Conservation (phyloP, 2,797 vertebrate species). For the Psittacula derbiana region DNA sequence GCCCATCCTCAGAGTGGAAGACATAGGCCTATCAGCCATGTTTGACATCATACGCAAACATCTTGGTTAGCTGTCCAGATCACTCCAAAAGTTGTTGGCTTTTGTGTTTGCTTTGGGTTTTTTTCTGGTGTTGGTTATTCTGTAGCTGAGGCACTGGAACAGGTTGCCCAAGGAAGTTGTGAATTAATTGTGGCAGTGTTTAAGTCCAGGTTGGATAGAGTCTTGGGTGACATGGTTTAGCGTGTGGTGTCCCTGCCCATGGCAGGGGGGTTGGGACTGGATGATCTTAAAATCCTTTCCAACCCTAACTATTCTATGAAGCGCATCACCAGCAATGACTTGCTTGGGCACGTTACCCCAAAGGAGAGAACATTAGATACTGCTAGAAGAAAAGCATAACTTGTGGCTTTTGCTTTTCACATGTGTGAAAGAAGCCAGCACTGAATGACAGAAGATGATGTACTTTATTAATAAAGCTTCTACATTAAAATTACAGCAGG, state of each 20-base stretch:
- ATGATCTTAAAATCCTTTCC: not conserved
- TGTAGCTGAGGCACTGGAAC: not conserved
- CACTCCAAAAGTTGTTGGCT: accelerated
- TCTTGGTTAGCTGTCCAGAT: not conserved
- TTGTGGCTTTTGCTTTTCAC: not conserved
- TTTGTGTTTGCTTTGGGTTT: not conserved
- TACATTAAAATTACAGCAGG: conserved; percentile 52
- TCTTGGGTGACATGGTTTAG: not conserved
- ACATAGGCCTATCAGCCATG: not conserved
- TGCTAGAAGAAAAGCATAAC: not conserved
- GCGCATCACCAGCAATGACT: not conserved
- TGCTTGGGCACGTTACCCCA: not conserved
- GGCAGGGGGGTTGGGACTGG: not conserved
- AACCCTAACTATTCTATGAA: not conserved
- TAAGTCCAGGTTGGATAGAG: not conserved
- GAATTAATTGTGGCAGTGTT: not conserved
- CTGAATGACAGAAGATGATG: not conserved
- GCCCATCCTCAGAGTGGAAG: not conserved
- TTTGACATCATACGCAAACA: not conserved
- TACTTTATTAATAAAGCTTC: conserved; percentile 36
- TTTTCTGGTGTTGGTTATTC: not conserved
- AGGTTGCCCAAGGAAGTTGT: not conserved
- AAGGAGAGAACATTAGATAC: not conserved
- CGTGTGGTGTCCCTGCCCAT: not conserved
- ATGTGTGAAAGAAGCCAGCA: not conserved